Base-by-base conservation (phyloP, 2,797 vertebrate genomes). In the Thripadectes ignobilis region DNA sequence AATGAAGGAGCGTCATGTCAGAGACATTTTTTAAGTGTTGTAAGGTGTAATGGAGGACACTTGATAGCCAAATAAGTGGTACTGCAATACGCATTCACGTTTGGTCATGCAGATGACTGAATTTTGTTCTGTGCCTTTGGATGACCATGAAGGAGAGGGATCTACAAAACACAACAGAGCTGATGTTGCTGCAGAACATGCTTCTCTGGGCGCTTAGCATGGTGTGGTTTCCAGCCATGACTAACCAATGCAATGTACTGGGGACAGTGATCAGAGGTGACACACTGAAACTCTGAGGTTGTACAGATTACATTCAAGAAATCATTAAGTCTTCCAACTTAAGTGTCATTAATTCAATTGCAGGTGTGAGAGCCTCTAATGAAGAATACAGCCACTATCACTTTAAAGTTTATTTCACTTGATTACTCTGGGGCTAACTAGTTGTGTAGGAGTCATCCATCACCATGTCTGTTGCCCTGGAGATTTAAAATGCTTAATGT, bases 391-490 rank as follows among this genome's bases (percentile, higher is more conserved):
- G 46, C 16, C 51, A 24, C 26, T 57, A 30, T n/a, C 18, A 61
- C 72, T 67, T 93, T 57, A 77, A 92, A 74, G 57, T 71, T 84
- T 74, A 63, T 78, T 92, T 75, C 54, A 36, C 38, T 30, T 57
- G 52, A 52, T 91, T 92, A 55, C 61, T 77, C 48, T 59, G 65
- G 45, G 41, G 23, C 41, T 78, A 74, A 74, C 52, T 55, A 9
- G 45, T 19, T 71, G 45, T 32, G 14, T 55, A 14, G 34, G 75
- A 88, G 27, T 74, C 76, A 92, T 83, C 48, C 55, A 66, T 74
- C 92, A 94, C 57, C 14, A 26, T n/a, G 48, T 80, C 86, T 92
- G 65, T 59, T 84, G 52, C 62, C 66, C 77, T 49, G 51, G 77
- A 86, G 71, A 92, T 49, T 75, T 68, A 63, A 84, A 94, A 67